A percentile compares a stretch with the other conserved stretches of the same genome.
These are phyloP conservation scores for Zosterops pallidus DNA, from an alignment of 2,113 vertebrate species.

Conservation along the genomic window DNA sequence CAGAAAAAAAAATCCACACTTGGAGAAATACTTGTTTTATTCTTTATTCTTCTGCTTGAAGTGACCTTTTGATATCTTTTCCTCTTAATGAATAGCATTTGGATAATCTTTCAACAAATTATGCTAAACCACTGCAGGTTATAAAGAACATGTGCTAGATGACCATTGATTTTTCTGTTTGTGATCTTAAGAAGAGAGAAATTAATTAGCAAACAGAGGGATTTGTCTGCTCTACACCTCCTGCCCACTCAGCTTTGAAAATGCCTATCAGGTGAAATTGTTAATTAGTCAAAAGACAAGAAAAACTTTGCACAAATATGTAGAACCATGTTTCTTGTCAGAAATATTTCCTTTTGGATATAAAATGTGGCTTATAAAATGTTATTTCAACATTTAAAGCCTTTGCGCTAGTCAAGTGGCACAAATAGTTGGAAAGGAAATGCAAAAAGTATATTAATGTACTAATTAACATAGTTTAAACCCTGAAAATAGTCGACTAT, in stretches of 20 bases:
- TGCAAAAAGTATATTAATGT: not conserved
- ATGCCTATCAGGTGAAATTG: conserved; percentile 3
- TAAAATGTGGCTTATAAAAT: not conserved
- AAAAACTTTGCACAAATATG: not conserved
- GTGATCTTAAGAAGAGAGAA: conserved; percentile 8
- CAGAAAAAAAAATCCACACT: not conserved
- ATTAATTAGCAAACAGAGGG: conserved; percentile 36
- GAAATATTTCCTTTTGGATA: not conserved
- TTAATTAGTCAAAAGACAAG: conserved; percentile 28
- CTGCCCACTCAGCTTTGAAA: conserved; percentile 38
- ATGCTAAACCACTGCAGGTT: not conserved
- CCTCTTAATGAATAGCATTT: not conserved
- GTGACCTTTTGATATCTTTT: not conserved
- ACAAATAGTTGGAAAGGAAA: not conserved
- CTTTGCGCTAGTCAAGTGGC: not conserved
- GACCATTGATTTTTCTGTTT: conserved; percentile 34
- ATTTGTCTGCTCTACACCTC: conserved; percentile 8
- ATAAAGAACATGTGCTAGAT: not conserved
- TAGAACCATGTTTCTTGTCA: not conserved
- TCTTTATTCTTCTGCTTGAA: not conserved
- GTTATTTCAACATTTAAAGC: not conserved
- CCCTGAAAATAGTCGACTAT: not conserved
- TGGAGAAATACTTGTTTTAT: not conserved
- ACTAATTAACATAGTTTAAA: not conserved
- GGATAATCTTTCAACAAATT: conserved; percentile 22